Conservation (phyloP, 1,140 invertebrate species). For the Nephotettix cincticeps region DNA sequence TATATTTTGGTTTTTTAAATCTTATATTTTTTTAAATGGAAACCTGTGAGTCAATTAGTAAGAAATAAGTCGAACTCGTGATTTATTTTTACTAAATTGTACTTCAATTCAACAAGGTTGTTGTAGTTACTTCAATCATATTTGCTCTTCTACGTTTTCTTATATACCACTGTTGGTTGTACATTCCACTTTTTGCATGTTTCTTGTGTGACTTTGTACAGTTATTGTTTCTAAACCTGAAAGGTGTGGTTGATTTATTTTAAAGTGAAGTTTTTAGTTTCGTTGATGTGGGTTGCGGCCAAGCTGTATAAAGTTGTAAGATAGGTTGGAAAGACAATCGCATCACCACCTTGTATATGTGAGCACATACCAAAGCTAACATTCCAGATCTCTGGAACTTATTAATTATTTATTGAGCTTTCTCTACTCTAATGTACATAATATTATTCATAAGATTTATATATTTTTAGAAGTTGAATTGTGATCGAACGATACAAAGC, state of each 20-base stretch:
- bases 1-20: too few species aligned
- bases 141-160: too few species aligned
- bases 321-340: slow-evolving; percentile 20
- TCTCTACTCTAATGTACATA: slow-evolving; percentile 22
- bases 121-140: too few species aligned
- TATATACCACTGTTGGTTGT: neutral
- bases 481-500: neutral
- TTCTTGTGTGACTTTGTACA: neutral
- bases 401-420: slow-evolving; percentile 22
- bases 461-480: slow-evolving; percentile 2
- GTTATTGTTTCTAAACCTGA: neutral
- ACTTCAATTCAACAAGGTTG: too few species aligned
- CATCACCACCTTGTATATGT: slow-evolving; percentile 15
- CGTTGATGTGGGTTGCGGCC: too few species aligned
- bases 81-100: too few species aligned
- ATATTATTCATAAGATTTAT: slow-evolving; percentile 12
- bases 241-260: slow-evolving; percentile 12
- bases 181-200: neutral
- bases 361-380: slow-evolving; percentile 37
- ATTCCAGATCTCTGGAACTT: slow-evolving; percentile 28
- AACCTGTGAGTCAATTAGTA: too few species aligned
- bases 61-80: too few species aligned
- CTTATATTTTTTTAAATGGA: too few species aligned
- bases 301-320: slow-evolving; percentile 16
- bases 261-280: neutral